Evolutionary conservation across 2,888 invertebrate species (phyloP).

Genomic region (Polymixis flavicincta): DNA sequence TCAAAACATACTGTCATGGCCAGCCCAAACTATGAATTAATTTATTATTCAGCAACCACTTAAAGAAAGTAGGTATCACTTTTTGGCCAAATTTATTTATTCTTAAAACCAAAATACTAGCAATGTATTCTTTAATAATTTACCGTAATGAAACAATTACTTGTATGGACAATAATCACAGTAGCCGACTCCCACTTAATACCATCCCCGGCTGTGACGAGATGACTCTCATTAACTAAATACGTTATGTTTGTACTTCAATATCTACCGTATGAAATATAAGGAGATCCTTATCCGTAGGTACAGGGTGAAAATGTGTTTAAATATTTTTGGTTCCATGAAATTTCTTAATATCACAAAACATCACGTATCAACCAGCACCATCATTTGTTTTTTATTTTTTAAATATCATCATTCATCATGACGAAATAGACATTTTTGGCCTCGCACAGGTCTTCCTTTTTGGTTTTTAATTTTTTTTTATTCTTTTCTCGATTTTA

Average conservation of each 20-base stretch:
- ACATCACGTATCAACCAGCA: too few species aligned
- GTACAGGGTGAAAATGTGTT: slow-evolving; percentile 14
- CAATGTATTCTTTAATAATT: slow-evolving; percentile 67
- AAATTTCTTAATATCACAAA: too few species aligned
- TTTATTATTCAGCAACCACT: not conserved
- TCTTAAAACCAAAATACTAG: not conserved
- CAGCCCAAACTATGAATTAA: not conserved
- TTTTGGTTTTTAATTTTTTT: too few species aligned
- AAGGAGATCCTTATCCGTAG: slow-evolving; percentile 59
- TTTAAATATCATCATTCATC: too few species aligned
- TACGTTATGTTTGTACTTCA: slow-evolving; percentile 84
- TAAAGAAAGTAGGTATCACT: too few species aligned
- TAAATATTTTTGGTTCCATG: too few species aligned
- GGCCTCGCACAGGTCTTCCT: too few species aligned
- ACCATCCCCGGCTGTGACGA: slow-evolving; percentile 74
- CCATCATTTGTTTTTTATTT: too few species aligned
- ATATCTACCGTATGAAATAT: slow-evolving; percentile 85
- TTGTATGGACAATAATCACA: slow-evolving; percentile 77
- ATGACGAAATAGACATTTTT: too few species aligned
- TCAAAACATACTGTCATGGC: not conserved
- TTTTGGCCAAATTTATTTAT: not conserved
- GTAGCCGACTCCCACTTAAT: slow-evolving; percentile 68
- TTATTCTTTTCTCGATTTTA: too few species aligned
- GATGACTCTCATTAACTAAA: slow-evolving; percentile 89
- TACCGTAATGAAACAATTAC: slow-evolving; percentile 87